Base-by-base conservation (phyloP, 2,888 invertebrate species). In the Epirrhoe tristata region DNA sequence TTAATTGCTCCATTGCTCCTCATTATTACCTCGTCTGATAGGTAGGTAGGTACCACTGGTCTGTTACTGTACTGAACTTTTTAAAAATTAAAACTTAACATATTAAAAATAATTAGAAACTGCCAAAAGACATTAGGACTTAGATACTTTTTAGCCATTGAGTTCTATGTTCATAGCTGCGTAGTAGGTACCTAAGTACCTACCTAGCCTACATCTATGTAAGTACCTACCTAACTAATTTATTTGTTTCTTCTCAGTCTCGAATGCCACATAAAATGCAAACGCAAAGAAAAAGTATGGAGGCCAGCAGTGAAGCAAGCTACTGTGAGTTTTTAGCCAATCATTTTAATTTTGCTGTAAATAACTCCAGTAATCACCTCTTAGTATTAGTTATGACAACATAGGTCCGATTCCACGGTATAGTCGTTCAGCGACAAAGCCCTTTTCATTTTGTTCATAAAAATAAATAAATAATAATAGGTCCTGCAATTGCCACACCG, bases 241-340 rank as follows among this genome's bases (percentile, higher is more conserved):
- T 8, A 8, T 43, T n/a, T 14, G 16, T 53, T 43, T 36, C 10
- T 60, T 63, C 5, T 1, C 51, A 59, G 43, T 53, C 16, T 52
- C 32, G 12, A 54, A 65, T 67, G 61, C 31, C 34, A 14, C 32
- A 34, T 63, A 63, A 34, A n/a, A 64, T 78, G 76, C 78, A 81
- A 36, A 81, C 78, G 72, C 83, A 84, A 55, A 72, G 83, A 1
- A 74, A 73, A 43, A 88, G 80, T 64, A 75, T 88, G 78, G 91
- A 89, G 62, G 86, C 83, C 0, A 77, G 77, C 77, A 91, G 91
- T 16, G 91, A 92, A 1, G 84, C 87, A 0, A 91, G 91, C 68
- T 91, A 88, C 73, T 91, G 92, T 92, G 67, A 85, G 91, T 34
- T 8, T 12, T 8, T 12, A 43, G 4, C 6, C 12, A 43, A 12